Conservation (phyloP, 1,140 invertebrate species). For the Delia radicum region DNA sequence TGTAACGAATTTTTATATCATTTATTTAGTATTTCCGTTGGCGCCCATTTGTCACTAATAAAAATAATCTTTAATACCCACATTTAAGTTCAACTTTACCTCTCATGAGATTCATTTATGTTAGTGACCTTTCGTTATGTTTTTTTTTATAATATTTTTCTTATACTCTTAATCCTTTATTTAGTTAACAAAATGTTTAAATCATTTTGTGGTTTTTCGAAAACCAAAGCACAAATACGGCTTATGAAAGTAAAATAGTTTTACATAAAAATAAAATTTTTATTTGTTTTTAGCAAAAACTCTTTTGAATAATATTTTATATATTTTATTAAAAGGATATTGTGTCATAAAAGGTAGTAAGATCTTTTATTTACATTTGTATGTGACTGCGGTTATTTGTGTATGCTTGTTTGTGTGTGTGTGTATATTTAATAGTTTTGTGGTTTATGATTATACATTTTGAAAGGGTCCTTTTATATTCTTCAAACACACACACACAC, state of each 20-base stretch:
- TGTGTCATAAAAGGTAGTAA: neutral
- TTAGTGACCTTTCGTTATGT: neutral
- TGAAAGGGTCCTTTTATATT: neutral
- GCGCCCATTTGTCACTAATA: neutral
- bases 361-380: neutral
- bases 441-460: slow-evolving; percentile 3
- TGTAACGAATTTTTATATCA: neutral
- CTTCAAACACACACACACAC: neutral
- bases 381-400: neutral
- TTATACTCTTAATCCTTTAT: slow-evolving; percentile 1
- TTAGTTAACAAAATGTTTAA: slow-evolving; percentile 1
- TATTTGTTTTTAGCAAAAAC: neutral
- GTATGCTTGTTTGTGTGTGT: no score
- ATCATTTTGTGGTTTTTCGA: neutral
- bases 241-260: neutral
- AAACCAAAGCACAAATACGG: neutral
- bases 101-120: neutral
- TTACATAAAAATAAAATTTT: neutral
- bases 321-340: neutral
- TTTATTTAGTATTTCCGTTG: neutral
- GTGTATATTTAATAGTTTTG: slow-evolving; percentile 9
- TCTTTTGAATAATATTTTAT: neutral
- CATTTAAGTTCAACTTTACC: neutral
- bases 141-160: neutral
- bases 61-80: neutral